Percentiles rank a stretch among this genome's conserved stretches.
Conservation (phyloP, 2,888 invertebrate genomes). For the Brachypalpus laphriformis region DNA sequence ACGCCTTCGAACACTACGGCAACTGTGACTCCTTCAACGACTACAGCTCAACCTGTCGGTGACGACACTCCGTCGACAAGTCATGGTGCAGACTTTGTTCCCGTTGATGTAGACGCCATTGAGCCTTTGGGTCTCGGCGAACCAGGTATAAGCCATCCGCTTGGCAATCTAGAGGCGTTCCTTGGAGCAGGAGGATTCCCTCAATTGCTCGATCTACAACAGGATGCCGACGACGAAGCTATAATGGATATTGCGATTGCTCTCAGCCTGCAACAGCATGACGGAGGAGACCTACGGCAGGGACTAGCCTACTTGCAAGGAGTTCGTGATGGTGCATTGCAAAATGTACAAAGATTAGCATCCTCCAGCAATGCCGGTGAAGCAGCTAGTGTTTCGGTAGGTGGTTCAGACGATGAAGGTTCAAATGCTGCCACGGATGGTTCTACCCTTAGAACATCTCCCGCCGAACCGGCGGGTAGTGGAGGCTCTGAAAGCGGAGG, state of each 20-base stretch:
- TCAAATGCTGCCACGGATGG: conserved; percentile 98
- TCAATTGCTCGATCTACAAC: conserved; percentile 92
- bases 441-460: conserved; percentile 93
- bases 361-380: conserved; percentile 59
- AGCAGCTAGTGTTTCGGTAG: conserved; percentile 86
- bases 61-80: conserved; percentile 65
- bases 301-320: conserved; percentile 81
- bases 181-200: conserved; percentile 87
- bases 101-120: conserved; percentile 76
- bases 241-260: conserved; percentile 98
- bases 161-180: conserved; percentile 83
- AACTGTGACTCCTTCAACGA: conserved; percentile 75
- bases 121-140: conserved; percentile 77
- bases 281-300: conserved; percentile 85
- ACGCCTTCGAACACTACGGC: conserved; percentile 83
- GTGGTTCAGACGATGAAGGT: conserved; percentile 94
- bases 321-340: conserved; percentile 81
- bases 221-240: conserved; percentile 98
- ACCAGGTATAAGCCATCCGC: conserved; percentile 77
- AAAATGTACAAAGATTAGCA: conserved; percentile 82
- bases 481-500: conserved; percentile 95
- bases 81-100: conserved; percentile 75
- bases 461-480: conserved; percentile 89
- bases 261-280: conserved; percentile 94
- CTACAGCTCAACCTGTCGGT: conserved; percentile 77